A percentile compares a stretch with the other conserved stretches of the same genome.
These are phyloP conservation scores for Chrysaora quinquecirrha DNA, from an alignment of 30 jellyfish, hydroid and myxozoan species.

Conservation along the genomic window DNA sequence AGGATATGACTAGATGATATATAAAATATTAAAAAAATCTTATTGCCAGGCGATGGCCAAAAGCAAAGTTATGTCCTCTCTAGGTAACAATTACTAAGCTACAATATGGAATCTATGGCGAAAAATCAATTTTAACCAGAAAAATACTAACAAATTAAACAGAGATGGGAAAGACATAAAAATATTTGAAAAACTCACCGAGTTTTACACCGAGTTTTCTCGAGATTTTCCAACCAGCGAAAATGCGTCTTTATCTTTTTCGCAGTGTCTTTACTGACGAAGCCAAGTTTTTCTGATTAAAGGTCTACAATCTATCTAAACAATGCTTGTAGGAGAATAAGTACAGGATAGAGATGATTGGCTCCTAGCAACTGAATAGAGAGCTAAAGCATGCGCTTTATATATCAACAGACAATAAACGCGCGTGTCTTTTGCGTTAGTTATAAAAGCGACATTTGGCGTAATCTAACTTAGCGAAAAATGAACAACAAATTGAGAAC, in stretches of 20 bases:
- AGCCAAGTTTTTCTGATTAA: no score
- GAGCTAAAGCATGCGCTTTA: conserved; percentile 70
- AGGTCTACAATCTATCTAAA: no score
- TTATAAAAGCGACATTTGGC: conserved; percentile 32
- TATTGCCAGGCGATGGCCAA: background rate
- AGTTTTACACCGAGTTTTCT: no score
- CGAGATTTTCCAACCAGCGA: no score
- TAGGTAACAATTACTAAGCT: conserved; percentile 64
- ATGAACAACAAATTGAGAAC: background rate
- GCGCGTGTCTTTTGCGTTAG: conserved; percentile 46
- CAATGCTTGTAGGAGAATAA: no score
- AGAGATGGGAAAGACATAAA: no score
- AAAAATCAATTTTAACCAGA: background rate
- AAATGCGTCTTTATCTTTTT: no score
- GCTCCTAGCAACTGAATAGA: conserved; percentile 58
- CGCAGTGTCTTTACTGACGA: no score
- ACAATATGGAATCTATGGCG: conserved; percentile 21
- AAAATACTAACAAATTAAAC: no score
- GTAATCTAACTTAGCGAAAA: background rate
- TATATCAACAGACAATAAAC: conserved; percentile 9
- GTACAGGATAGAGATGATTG: conserved; percentile 2
- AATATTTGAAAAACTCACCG: no score
- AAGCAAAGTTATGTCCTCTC: conserved; percentile 32
- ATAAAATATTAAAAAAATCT: no score
- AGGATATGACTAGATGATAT: no score